Evolutionary conservation across 2,113 vertebrate species (phyloP).

Genomic region (Syngnathus floridae): DNA sequence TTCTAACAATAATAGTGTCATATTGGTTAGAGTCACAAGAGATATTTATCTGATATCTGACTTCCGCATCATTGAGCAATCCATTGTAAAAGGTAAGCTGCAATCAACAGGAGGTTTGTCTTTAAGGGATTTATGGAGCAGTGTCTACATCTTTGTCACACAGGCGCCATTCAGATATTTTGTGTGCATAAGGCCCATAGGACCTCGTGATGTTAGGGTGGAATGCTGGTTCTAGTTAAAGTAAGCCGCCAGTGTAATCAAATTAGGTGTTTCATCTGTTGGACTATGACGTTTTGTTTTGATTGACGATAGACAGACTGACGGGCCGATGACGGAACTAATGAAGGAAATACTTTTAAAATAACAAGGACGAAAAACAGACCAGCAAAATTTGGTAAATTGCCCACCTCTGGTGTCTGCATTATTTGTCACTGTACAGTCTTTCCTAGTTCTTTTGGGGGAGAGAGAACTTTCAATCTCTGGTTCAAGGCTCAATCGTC

Average conservation of each 20-base stretch:
- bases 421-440: constrained; percentile 12
- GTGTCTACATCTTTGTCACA: not conserved
- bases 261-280: too few species aligned
- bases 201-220: too few species aligned
- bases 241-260: too few species aligned
- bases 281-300: too few species aligned
- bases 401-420: not conserved
- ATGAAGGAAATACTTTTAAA: too few species aligned
- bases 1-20: constrained; percentile 2
- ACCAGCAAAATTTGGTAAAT: too few species aligned
- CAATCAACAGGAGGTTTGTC: constrained; percentile 13
- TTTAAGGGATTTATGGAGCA: constrained; percentile 35
- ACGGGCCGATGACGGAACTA: too few species aligned
- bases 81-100: constrained; percentile 18
- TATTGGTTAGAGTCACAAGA: constrained; percentile 11
- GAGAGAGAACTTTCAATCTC: constrained; percentile 21
- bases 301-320: too few species aligned
- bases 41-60: constrained; percentile 35
- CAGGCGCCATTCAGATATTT: too few species aligned
- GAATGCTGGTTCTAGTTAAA: too few species aligned
- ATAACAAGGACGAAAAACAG: too few species aligned
- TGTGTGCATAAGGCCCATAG: too few species aligned
- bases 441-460: constrained; percentile 42
- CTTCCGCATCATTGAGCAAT: constrained; percentile 24
- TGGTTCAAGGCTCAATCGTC: constrained; percentile 2